Conservation (phyloP, 2,113 vertebrate genomes). For the Hippocampus mohnikei region DNA sequence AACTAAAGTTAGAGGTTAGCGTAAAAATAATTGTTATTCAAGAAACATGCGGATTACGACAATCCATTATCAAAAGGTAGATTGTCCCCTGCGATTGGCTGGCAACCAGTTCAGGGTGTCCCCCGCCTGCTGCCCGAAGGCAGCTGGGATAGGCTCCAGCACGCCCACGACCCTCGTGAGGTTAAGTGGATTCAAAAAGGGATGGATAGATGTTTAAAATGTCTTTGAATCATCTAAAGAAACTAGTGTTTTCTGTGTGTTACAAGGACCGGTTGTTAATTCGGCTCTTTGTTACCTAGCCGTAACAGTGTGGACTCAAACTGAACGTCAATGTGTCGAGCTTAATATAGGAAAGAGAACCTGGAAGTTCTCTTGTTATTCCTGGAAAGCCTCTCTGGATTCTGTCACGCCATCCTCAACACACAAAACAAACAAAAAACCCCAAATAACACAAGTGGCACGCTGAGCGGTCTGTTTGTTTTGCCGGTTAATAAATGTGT, state of each 20-base stretch:
- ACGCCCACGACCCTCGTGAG: no score
- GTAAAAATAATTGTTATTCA: no score
- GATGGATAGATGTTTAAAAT: background rate
- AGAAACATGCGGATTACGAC: background rate
- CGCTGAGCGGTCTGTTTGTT: conserved; percentile 33
- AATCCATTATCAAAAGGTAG: background rate
- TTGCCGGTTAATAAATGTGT: conserved; percentile 34
- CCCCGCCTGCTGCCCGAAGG: no score
- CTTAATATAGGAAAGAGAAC: background rate
- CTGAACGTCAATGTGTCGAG: background rate
- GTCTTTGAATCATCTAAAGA: background rate
- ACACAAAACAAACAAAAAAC: conserved; percentile 13
- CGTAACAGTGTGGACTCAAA: background rate
- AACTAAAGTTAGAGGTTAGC: no score
- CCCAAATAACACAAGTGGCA: background rate
- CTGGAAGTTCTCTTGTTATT: conserved; percentile 21
- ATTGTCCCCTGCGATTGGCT: background rate
- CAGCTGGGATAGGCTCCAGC: no score
- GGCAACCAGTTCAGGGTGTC: no score
- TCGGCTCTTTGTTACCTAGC: background rate
- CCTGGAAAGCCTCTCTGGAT: conserved; percentile 35
- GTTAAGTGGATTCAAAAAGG: no score
- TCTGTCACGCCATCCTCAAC: conserved; percentile 22
- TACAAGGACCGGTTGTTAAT: background rate
- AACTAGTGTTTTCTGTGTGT: background rate